Evolutionary conservation across 2,113 vertebrate species (phyloP), one percentile per base, ranked within the genome.

Genomic region (Microtus ochrogaster): DNA sequence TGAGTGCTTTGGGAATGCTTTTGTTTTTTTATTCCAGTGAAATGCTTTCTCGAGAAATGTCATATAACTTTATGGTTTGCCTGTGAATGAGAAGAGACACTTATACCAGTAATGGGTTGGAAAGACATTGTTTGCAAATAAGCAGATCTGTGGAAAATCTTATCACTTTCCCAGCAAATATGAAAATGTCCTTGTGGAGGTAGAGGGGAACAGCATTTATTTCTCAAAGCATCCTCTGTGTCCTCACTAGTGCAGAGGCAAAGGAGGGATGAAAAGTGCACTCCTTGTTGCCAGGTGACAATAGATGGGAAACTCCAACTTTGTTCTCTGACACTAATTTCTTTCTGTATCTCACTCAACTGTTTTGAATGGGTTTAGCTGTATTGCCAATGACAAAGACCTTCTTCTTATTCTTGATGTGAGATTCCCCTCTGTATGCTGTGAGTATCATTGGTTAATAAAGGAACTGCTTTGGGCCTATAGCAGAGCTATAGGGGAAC

Each of bases 51-150:
- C 5, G 24, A 84, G 55, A 72, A 79, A 58, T 13, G 49, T n/a
- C 70, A 44, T 83, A 79, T 12, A 85, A 22, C 47, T 83, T 86
- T 88, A 58, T 49, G 86, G n/a, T 72, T 74, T 90, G 70, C 0
- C 84, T 90, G 21, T 70, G 65, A 73, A 87, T 76, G 94, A 88
- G n/a, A 90, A 39, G 21, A 13, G 47, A 84, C 24, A 39, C 41
- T 92, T 68, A 52, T 3, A 13, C 19, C 30, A 26, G 36, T 33
- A 70, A 90, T 74, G 26, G n/a, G 92, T 52, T 81, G 93, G 66
- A 94, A 76, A 89, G 84, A 74, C n/a, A 72, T 61, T 63, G 88
- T 88, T 84, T 96, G 49, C 91, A 84, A 94, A 79, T 76, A 74
- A 72, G 84, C 44, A 65, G 74, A 90, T 66, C 39, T 73, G 47